Percentiles rank a stretch among this genome's conserved stretches.
Conservation (phyloP, 2,888 invertebrate species). For the Schizaphis graminum region DNA sequence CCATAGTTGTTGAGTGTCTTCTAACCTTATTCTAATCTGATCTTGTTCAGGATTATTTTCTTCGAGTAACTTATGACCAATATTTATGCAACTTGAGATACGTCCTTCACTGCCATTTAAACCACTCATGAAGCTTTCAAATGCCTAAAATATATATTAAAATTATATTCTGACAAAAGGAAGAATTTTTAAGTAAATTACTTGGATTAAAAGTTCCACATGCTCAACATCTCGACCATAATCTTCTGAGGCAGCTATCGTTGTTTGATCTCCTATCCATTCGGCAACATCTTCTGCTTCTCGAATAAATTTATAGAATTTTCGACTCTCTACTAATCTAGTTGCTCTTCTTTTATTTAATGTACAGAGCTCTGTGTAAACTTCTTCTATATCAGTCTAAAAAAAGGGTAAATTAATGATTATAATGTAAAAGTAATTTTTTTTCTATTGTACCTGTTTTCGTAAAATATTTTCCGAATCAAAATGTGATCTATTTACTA, state of each 20-base stretch:
- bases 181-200: constrained; percentile 51
- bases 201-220: constrained; percentile 91
- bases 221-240: constrained; percentile 98
- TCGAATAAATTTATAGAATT: constrained; percentile 83
- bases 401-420: not conserved
- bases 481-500: constrained; percentile 84
- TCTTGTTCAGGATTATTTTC: constrained; percentile 87
- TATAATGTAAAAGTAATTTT: not conserved
- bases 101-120: constrained; percentile 88
- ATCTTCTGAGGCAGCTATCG: constrained; percentile 93
- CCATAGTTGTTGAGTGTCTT: constrained; percentile 90
- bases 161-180: not conserved
- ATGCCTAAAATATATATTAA: constrained; percentile 73
- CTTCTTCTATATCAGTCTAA: constrained; percentile 75
- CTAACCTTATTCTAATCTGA: constrained; percentile 83
- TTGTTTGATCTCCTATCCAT: constrained; percentile 94
- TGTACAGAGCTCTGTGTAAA: constrained; percentile 78
- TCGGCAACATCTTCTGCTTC: constrained; percentile 92
- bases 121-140: constrained; percentile 91
- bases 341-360: constrained; percentile 77
- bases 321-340: constrained; percentile 75
- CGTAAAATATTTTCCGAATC: constrained; percentile 81
- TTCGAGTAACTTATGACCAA: constrained; percentile 79
- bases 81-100: constrained; percentile 82
- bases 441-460: constrained; percentile 73